Base-by-base conservation (phyloP, 2,888 invertebrate genomes). In the Ptilodon capucinus region DNA sequence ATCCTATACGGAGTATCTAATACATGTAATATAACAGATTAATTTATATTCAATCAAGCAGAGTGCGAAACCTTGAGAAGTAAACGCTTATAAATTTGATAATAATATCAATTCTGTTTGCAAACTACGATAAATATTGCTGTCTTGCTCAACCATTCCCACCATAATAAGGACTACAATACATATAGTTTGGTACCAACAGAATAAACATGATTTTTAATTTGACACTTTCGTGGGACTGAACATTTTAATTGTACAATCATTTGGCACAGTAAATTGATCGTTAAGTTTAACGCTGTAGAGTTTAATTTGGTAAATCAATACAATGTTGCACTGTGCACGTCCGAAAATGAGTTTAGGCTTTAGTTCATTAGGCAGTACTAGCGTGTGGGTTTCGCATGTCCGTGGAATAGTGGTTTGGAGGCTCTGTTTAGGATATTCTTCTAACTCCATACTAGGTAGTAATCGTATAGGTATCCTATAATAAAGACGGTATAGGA, bases 11-110 rank as follows among this genome's bases (percentile, higher is more conserved):
- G 34, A 40, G 30, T 42, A 28, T 28, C n/a, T 28, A 5, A 23
- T 1, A 23, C n/a, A 2, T 32, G 14, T 32, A 32, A 28, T n/a
- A 32, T 4, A 32, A 7, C 32, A 7, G 14, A 48, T 34, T 36
- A 17, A 42, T 51, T 44, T 49, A 41, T 51, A 46, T 59, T 42
- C 23, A 51, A 41, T 46, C 47, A 44, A 48, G 52, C 57, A 51
- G 51, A 55, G 53, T 60, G 60, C 53, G 51, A 68, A 64, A 61
- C 64, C 53, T 32, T 45, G 44, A 39, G 48, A 19, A 41, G 42
- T 41, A 48, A 30, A 34, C 43, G 43, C 41, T 53, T 46, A 40
- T n/a, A n/a, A n/a, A 50, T 46, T 48, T 49, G 19, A 41, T 25
- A 43, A 19, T 42, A 19, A 34, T 46, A n/a, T n/a, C n/a, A n/a